These are phyloP conservation scores for Eumerus sabulonum DNA, from an alignment of 2,888 invertebrate species.

Conservation along the genomic window DNA sequence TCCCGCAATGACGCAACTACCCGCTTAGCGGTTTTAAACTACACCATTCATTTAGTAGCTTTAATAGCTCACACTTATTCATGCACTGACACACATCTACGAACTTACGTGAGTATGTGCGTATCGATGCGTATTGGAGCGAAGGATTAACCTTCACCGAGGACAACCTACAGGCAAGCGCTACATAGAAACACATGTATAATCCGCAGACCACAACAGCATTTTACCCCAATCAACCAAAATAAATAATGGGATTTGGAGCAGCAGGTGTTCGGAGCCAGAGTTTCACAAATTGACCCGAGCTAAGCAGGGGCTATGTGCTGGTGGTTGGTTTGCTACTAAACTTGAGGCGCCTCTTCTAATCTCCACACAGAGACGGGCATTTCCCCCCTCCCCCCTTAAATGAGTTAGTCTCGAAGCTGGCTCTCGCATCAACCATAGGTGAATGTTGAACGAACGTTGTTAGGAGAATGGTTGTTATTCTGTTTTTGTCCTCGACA, in stretches of 20 bases:
- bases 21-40: conserved; percentile 57
- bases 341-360: conserved; percentile 57
- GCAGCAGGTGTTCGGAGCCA: conserved; percentile 67
- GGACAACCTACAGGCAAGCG: neutral
- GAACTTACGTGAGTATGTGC: no score
- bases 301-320: conserved; percentile 49
- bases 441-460: conserved; percentile 39
- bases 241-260: conserved; percentile 68
- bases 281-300: conserved; percentile 65
- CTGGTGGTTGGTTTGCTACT: conserved; percentile 40
- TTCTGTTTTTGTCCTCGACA: conserved; percentile 58
- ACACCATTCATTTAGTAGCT: conserved; percentile 40
- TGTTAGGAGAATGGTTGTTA: conserved; percentile 38
- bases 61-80: conserved; percentile 35
- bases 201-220: conserved; percentile 64
- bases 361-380: conserved; percentile 39
- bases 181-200: conserved; percentile 40
- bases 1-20: conserved; percentile 34
- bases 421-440: conserved; percentile 50
- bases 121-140: neutral
- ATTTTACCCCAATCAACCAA: conserved; percentile 66
- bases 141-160: conserved; percentile 54
- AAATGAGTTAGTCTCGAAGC: conserved; percentile 49
- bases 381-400: conserved; percentile 22
- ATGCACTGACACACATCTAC: conserved; percentile 17